Conservation (phyloP, 35 echinoderm and acorn worm genomes). For the Nesometra sesokonis region DNA sequence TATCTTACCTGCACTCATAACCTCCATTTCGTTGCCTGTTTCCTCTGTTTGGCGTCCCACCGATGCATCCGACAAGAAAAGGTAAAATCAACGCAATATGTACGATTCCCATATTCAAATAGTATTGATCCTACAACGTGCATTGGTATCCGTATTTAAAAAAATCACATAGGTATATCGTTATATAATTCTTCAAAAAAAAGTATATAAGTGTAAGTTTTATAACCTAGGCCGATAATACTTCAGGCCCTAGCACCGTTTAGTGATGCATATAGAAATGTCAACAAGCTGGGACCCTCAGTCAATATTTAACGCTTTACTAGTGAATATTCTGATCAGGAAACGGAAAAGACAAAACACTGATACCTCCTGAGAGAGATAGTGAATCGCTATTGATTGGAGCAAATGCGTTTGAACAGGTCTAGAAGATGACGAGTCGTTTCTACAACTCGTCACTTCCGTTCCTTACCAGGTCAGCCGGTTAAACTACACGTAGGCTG, state of each 20-base stretch:
- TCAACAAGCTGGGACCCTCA: neutral
- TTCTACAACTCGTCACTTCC: neutral
- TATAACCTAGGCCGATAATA: neutral
- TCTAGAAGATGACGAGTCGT: neutral
- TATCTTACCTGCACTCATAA: neutral
- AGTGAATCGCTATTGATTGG: neutral
- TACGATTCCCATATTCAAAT: neutral
- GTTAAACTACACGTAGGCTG: neutral
- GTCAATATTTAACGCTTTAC: neutral
- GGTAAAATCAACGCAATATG: neutral
- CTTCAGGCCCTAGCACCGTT: neutral
- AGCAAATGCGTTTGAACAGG: neutral
- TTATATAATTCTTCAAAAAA: neutral
- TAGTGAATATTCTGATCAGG: neutral
- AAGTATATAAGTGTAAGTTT: neutral
- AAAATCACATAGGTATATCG: neutral
- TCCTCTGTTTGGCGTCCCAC: neutral
- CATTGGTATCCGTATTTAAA: neutral
- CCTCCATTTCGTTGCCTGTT: neutral
- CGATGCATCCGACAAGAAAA: neutral
- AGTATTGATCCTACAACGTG: neutral
- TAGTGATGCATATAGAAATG: neutral
- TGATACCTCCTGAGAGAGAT: neutral
- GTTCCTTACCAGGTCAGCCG: neutral
- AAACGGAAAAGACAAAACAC: neutral